Evolutionary conservation across 1,140 invertebrate species (phyloP).

Genomic region (Copidosoma floridanum): DNA sequence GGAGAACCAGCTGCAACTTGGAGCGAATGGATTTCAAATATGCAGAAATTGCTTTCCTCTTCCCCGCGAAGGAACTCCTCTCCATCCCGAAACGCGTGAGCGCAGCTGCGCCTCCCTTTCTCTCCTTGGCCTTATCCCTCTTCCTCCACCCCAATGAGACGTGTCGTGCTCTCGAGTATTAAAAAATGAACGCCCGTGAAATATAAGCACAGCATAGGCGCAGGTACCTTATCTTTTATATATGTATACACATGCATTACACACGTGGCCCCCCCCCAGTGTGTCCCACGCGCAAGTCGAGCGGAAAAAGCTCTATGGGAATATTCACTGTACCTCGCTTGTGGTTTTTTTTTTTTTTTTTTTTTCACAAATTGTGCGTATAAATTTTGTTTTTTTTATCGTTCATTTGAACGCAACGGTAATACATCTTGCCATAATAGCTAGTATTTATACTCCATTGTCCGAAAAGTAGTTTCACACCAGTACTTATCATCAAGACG

Average conservation of each 20-base stretch:
- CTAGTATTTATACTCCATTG: too few relatives aligned
- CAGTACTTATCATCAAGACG: too few relatives aligned
- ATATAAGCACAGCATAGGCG: slow-evolving; percentile 12
- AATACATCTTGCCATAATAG: too few relatives aligned
- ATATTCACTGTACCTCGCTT: too few relatives aligned
- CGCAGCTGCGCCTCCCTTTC: neutral
- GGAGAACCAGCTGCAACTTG: neutral
- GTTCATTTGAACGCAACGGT: too few relatives aligned
- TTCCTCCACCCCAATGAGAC: neutral
- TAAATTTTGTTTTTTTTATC: too few relatives aligned
- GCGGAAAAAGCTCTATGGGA: neutral
- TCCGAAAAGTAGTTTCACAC: too few relatives aligned
- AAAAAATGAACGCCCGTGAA: slow-evolving; percentile 33
- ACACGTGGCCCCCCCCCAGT: neutral
- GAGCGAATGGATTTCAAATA: slow-evolving; percentile 48
- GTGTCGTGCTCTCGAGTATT: slow-evolving; percentile 38
- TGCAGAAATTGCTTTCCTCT: slow-evolving; percentile 43
- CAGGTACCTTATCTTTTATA: neutral
- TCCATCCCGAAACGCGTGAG: neutral
- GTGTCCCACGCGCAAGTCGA: neutral
- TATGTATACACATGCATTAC: too few relatives aligned
- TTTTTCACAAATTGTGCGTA: neutral
- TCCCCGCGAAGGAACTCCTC: neutral
- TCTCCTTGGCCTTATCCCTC: neutral
- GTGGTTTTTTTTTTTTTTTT: neutral